A percentile compares a stretch with the other conserved stretches of the same genome.
These are phyloP conservation scores for Iguana delicatissima DNA, from an alignment of 2,797 vertebrate species.

Conservation along the genomic window DNA sequence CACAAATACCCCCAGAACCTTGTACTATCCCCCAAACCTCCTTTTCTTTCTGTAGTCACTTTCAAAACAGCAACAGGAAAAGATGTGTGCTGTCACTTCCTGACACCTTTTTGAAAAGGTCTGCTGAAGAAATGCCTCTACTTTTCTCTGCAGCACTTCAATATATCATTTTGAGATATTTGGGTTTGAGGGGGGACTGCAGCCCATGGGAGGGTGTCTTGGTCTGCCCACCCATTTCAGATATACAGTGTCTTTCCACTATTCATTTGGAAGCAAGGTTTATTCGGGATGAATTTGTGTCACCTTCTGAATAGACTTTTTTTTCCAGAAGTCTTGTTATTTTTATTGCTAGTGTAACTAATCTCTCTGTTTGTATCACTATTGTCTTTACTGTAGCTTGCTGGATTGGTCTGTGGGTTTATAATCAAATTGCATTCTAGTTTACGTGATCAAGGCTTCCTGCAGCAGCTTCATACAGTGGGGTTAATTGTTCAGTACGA, in stretches of 20 bases:
- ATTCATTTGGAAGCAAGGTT: not conserved
- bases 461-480: conserved; percentile 92
- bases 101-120: no score
- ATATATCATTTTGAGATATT: no score
- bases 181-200: not conserved
- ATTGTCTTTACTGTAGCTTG: conserved; percentile 81
- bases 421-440: conserved; percentile 91
- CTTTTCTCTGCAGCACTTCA: no score
- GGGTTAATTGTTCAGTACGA: conserved; percentile 95
- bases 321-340: not conserved
- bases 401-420: conserved; percentile 95
- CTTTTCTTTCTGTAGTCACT: no score
- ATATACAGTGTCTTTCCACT: not conserved
- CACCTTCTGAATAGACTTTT: not conserved
- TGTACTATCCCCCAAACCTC: no score
- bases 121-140: no score
- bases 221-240: not conserved
- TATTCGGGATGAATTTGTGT: conserved; percentile 20
- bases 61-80: no score
- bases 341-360: conserved; percentile 6
- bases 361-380: conserved; percentile 15
- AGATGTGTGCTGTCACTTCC: no score
- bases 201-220: not conserved
- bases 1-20: no score
- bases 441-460: conserved; percentile 90